phyloP scores from a whole-genome alignment of 2,113 vertebrate genomes.

The Pituophis catenifer region DNA sequence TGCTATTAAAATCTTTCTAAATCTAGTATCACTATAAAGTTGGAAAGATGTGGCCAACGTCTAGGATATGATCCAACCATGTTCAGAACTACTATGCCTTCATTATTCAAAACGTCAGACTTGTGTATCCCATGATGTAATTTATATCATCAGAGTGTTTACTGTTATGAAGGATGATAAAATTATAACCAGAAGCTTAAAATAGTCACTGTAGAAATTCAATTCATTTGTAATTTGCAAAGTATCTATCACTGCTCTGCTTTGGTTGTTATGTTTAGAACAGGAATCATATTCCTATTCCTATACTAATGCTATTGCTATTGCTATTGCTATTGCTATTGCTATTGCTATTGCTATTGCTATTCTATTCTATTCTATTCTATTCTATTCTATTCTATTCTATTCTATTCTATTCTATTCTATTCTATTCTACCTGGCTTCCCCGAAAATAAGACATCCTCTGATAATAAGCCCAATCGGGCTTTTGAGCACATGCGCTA shows the following conservation, averaged over 20 bases:
- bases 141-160: neutral
- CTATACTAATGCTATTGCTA: no score
- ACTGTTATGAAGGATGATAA: neutral
- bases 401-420: no score
- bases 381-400: no score
- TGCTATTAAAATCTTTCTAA: neutral
- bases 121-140: neutral
- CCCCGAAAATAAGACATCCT: no score
- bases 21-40: neutral
- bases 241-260: no score
- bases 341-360: no score
- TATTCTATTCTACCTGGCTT: no score
- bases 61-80: neutral
- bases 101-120: neutral
- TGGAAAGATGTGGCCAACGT: neutral
- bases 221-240: neutral
- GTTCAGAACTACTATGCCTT: neutral
- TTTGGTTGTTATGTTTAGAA: neutral
- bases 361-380: no score
- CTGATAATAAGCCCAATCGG: no score
- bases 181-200: neutral
- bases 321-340: no score
- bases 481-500: no score
- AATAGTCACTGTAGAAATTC: neutral
- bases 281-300: neutral